Evolutionary conservation across 2,888 invertebrate genomes (phyloP).

Genomic region (Eupeodes latifasciatus): DNA sequence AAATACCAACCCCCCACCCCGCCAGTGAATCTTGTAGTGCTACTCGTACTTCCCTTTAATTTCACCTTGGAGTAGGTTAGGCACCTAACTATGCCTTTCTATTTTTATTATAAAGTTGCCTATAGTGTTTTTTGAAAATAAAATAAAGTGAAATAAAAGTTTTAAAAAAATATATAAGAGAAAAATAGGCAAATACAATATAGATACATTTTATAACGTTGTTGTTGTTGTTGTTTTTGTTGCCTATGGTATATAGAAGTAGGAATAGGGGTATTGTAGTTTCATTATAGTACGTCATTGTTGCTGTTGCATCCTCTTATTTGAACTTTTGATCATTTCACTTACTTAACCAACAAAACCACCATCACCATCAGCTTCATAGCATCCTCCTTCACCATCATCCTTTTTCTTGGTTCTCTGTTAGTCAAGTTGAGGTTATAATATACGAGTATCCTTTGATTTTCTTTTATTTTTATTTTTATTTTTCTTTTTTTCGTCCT

Average conservation of each 20-base stretch:
- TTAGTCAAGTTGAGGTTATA: conserved; percentile 7
- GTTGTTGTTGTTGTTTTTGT: conserved; percentile 24
- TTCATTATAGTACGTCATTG: conserved; percentile 22
- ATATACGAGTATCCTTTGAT: conserved; percentile 38
- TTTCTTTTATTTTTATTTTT: conserved; percentile 21
- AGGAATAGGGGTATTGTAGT: not conserved
- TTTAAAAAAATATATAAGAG: not conserved
- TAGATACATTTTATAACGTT: conserved; percentile 47
- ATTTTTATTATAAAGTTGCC: conserved; percentile 61
- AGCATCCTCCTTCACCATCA: conserved; percentile 7
- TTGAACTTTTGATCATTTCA: conserved; percentile 63
- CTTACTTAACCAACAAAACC: not conserved
- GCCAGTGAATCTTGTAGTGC: no score
- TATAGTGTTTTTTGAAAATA: conserved; percentile 11
- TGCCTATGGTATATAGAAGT: not conserved
- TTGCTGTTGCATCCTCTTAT: conserved; percentile 63
- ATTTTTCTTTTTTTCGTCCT: not conserved
- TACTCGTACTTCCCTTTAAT: not conserved
- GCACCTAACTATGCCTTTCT: conserved; percentile 7
- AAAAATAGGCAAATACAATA: conserved; percentile 25
- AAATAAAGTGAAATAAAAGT: not conserved
- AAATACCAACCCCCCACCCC: not conserved
- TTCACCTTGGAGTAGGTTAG: conserved; percentile 59
- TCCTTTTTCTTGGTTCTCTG: not conserved
- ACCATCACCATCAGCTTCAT: not conserved